A percentile compares a stretch with the other conserved stretches of the same genome.
Evolutionary conservation across 2,113 vertebrate genomes (phyloP).

Genomic region (Bos taurus): ARS-UCD2.0 NC_037329.1:86973501-86974000

Average conservation of each 20-base stretch:
- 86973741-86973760: background rate
- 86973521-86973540: background rate
- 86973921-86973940: background rate
- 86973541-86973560: background rate
- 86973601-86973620: background rate
- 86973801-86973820: background rate
- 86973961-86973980: background rate
- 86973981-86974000: background rate
- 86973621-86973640: background rate
- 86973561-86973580: background rate
- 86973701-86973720: background rate
- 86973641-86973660: constrained; percentile 21
- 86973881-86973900: background rate
- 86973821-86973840: background rate
- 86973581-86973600: background rate
- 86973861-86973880: background rate
- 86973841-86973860: background rate
- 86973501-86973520: background rate
- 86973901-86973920: background rate
- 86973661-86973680: background rate
- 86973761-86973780: background rate
- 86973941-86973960: background rate
- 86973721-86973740: background rate
- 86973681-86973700: background rate
- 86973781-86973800: background rate